Conservation (phyloP, 2,797 vertebrate genomes). For the Protosalanx chinensis region DNA sequence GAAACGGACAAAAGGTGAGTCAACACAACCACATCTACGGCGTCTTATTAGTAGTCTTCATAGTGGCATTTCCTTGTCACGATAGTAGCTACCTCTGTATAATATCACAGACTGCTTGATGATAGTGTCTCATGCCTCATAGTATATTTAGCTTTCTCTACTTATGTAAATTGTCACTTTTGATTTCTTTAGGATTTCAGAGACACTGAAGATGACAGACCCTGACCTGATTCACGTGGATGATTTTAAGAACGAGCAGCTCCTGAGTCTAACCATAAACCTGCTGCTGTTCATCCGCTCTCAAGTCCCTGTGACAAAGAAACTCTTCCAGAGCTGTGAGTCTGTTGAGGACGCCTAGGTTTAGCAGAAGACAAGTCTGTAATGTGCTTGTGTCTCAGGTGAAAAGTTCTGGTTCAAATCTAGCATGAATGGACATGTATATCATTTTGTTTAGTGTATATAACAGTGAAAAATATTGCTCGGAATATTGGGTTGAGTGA, state of each 20-base stretch:
- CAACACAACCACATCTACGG: not conserved
- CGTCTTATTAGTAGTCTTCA: not conserved
- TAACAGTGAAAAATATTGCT: no score
- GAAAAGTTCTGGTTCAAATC: no score
- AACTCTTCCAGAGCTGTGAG: conserved; percentile 68
- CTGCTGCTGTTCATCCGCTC: conserved; percentile 69
- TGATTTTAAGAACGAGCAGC: conserved; percentile 62
- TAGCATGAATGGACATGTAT: not conserved
- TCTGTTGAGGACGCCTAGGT: not conserved
- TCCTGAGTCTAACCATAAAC: conserved; percentile 63
- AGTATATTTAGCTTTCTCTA: no score
- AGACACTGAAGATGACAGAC: conserved; percentile 54
- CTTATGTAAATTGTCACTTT: not conserved
- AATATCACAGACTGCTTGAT: no score
- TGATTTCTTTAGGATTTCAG: conserved; percentile 46
- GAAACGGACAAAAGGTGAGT: conserved; percentile 59
- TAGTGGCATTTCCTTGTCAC: no score
- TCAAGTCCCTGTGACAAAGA: conserved; percentile 65
- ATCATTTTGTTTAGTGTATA: not conserved
- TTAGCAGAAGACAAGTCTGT: not conserved
- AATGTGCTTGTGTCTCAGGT: no score
- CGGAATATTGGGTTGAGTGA: no score
- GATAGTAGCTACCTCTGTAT: no score
- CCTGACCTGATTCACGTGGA: conserved; percentile 62
- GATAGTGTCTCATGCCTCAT: no score